A percentile compares a stretch with the other conserved stretches of the same genome.
Conservation (phyloP, 2,113 vertebrate species). For the Indri indri region DNA sequence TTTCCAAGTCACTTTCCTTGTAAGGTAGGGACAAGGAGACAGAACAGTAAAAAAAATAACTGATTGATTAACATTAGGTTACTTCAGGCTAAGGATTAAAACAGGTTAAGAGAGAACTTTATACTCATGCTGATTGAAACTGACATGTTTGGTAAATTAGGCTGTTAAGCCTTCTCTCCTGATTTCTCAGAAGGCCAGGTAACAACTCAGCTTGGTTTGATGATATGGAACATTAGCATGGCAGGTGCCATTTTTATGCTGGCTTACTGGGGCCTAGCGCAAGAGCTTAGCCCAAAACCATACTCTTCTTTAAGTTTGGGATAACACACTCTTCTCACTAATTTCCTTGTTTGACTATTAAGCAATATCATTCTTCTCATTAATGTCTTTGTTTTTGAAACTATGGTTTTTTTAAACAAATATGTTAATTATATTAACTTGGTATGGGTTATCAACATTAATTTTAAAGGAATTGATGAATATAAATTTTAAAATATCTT, state of each 20-base stretch:
- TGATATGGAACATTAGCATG: background rate
- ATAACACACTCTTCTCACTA: background rate
- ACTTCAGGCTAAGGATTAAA: background rate
- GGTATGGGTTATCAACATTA: background rate
- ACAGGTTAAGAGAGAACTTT: background rate
- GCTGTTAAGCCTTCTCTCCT: background rate
- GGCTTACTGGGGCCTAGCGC: background rate
- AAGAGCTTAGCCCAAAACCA: background rate
- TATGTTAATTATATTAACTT: background rate
- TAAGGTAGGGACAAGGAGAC: background rate
- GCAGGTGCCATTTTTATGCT: background rate
- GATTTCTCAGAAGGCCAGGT: background rate
- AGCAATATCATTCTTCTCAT: background rate
- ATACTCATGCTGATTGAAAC: background rate
- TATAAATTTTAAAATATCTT: background rate
- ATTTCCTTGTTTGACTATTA: background rate
- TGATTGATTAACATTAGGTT: background rate
- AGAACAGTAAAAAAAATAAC: background rate
- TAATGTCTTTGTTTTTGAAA: background rate
- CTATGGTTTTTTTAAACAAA: background rate
- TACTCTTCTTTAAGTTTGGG: background rate
- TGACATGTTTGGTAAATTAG: background rate
- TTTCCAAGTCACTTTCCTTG: background rate
- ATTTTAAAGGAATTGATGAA: background rate
- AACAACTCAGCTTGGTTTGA: background rate